These are phyloP conservation scores for Pseudonaja textilis DNA, from an alignment of 2,113 vertebrate genomes.

Conservation along the genomic window DNA sequence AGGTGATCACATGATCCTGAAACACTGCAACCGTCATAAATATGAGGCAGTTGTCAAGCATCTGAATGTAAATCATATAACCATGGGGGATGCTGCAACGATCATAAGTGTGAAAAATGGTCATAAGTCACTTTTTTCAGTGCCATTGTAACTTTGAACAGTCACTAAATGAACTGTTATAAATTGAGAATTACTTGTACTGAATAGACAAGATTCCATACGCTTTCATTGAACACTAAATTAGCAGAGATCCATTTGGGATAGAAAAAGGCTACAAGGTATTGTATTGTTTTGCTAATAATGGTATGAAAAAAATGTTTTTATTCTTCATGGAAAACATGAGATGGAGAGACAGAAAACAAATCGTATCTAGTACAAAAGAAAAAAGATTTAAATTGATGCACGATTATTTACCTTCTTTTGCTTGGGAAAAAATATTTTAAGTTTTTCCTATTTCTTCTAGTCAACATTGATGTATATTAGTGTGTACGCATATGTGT, in stretches of 20 bases:
- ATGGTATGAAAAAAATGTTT: background rate
- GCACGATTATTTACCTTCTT: background rate
- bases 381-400: background rate
- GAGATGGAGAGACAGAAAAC: background rate
- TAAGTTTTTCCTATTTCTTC: background rate
- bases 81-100: too few relatives aligned
- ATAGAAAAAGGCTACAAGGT: background rate
- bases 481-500: background rate
- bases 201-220: background rate
- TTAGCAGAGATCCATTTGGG: constrained; percentile 2
- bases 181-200: too few relatives aligned
- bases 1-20: too few relatives aligned
- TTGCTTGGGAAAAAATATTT: background rate
- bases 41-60: too few relatives aligned
- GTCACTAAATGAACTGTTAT: too few relatives aligned
- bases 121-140: too few relatives aligned
- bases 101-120: too few relatives aligned
- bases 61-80: too few relatives aligned
- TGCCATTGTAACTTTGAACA: too few relatives aligned
- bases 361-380: background rate
- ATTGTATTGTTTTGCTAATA: background rate
- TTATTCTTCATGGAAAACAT: background rate
- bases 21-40: too few relatives aligned
- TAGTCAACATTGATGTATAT: background rate
- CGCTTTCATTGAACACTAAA: background rate